phyloP scores from a whole-genome alignment of 1,140 invertebrate genomes.

The Drosophila lini region DNA sequence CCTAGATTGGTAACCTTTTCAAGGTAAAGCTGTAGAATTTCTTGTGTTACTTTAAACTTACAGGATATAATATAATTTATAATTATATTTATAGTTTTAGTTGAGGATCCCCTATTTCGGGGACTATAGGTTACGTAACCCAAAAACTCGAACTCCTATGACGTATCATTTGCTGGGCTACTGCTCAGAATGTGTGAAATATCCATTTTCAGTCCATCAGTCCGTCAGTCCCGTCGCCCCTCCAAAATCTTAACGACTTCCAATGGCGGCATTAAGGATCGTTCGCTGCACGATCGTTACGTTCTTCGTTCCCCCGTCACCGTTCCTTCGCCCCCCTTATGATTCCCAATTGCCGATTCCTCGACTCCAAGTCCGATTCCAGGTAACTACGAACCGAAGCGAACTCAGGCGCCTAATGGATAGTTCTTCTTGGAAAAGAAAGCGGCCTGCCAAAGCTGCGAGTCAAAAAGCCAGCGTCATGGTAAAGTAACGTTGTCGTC shows the following conservation, averaged over 20 bases:
- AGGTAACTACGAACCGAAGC: conserved; percentile 62
- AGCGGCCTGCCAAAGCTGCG: conserved; percentile 69
- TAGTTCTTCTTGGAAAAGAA: conserved; percentile 81
- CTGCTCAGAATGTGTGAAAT: conserved; percentile 43
- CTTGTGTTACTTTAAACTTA: background rate
- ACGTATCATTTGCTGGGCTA: conserved; percentile 25
- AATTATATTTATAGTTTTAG: too few species aligned
- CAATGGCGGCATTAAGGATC: conserved; percentile 57
- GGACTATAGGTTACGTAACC: background rate
- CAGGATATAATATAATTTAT: background rate
- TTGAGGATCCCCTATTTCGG: background rate
- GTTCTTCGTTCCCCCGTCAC: background rate
- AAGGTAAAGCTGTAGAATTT: too few species aligned
- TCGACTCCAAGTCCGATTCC: conserved; percentile 47
- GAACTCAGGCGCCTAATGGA: conserved; percentile 80
- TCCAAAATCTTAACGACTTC: conserved; percentile 53
- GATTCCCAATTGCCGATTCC: conserved; percentile 36
- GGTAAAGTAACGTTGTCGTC: conserved; percentile 54
- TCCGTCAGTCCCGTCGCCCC: background rate
- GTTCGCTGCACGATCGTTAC: conserved; percentile 40
- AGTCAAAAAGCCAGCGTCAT: conserved; percentile 57
- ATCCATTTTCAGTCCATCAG: conserved; percentile 29
- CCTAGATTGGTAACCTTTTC: background rate
- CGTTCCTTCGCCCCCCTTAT: background rate
- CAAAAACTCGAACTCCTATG: background rate